A percentile compares a stretch with the other conserved stretches of the same genome.
phyloP scores from a whole-genome alignment of 1,140 invertebrate genomes.

The Lepidurus packardi region DNA sequence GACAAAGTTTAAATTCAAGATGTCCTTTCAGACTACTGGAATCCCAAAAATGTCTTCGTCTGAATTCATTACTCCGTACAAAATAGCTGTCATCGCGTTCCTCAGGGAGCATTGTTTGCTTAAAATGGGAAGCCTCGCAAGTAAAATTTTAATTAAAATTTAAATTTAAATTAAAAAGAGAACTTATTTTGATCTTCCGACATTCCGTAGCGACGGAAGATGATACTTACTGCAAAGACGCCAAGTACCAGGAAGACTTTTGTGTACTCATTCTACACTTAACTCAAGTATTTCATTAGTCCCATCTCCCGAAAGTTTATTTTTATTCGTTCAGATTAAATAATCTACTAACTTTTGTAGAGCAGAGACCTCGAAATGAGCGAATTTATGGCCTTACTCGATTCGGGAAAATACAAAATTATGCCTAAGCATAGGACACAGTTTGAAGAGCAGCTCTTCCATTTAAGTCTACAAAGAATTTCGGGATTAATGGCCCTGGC shows the following conservation, averaged over 20 bases:
- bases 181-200: not conserved
- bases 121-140: not conserved
- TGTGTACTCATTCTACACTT: slow-evolving; percentile 9
- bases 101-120: not conserved
- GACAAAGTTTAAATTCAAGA: not conserved
- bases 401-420: not conserved
- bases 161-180: not conserved
- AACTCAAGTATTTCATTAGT: not conserved
- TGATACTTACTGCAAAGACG: not conserved
- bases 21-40: not conserved
- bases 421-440: not conserved
- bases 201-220: not conserved
- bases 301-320: not conserved
- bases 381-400: not conserved
- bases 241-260: not conserved
- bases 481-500: slow-evolving; percentile 7
- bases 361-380: not conserved
- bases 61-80: not conserved
- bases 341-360: not conserved
- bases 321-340: not conserved
- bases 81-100: not conserved
- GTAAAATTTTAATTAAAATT: not conserved
- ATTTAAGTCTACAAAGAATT: not conserved
- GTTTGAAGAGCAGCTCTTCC: not conserved
- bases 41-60: not conserved